A percentile compares a stretch with the other conserved stretches of the same genome.
Evolutionary conservation across 2,888 invertebrate genomes (phyloP).

Genomic region (Allygus modestus): DNA sequence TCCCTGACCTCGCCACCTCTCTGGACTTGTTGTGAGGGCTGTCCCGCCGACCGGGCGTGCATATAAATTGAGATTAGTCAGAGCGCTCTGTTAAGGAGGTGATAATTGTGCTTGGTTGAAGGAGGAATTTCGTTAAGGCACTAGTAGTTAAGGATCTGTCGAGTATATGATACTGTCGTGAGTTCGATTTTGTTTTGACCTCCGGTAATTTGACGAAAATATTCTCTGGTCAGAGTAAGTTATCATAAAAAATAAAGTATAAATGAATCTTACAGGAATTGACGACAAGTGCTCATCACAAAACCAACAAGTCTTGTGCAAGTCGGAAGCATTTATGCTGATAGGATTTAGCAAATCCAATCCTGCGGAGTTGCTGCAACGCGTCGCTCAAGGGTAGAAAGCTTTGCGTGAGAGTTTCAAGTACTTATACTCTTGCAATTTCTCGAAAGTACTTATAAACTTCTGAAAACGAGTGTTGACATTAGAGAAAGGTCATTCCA

Average conservation of each 20-base stretch:
- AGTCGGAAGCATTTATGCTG: neutral
- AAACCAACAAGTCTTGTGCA: neutral
- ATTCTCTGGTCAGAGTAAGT: too few species aligned
- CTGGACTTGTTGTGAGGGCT: conserved; percentile 12
- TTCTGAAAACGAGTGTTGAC: conserved; percentile 54
- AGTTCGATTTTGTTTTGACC: too few species aligned
- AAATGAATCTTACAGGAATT: too few species aligned
- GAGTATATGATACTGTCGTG: too few species aligned
- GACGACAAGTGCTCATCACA: neutral
- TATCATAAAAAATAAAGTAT: too few species aligned
- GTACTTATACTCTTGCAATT: conserved; percentile 5
- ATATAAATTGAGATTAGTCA: conserved; percentile 41
- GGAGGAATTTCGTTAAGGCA: neutral
- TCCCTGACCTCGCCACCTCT: conserved; percentile 14
- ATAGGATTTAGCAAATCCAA: conserved; percentile 27
- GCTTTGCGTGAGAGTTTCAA: conserved; percentile 14
- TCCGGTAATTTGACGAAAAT: too few species aligned
- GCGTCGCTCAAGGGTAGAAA: conserved; percentile 36
- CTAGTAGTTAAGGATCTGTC: too few species aligned
- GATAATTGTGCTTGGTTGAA: neutral
- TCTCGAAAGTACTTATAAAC: conserved; percentile 19
- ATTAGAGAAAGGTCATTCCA: conserved; percentile 46
- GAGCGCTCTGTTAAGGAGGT: conserved; percentile 10
- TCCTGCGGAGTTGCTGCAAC: neutral
- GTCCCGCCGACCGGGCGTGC: neutral